Evolutionary conservation across 1,140 invertebrate genomes (phyloP), one percentile per base, ranked within the genome.

Genomic region (Leptopilina clavipes): DNA sequence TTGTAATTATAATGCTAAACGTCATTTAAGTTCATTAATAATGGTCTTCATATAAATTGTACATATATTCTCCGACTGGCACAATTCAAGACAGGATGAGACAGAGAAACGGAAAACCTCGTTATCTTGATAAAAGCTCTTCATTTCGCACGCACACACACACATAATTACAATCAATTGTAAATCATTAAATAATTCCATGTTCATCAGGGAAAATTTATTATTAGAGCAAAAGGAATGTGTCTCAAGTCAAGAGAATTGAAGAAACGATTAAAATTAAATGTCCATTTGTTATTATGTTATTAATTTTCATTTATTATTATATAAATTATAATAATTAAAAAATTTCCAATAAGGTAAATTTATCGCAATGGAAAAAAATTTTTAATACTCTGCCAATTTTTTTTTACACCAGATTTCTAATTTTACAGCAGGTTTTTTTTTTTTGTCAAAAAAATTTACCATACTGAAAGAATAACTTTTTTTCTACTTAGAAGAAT

Each of bases 1-100:
- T 80, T 76, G 80, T 81, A 80, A 84, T 85, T 82, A 84, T 73
- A 80, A 81, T 79, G 59, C 75, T 76, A 75, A 76, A n/a, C 48
- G 48, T 52, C 14, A 52, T 65, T 25, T 31, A 65, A 31, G 22
- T 65, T 31, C 12, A 31, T 65, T 65, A 65, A 65, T 65, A 65
- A 31, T 25, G 12, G 2, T 65, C 59, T 65, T 65, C 14, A 65
- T 7, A 40, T 40, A 3, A 40, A 40, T 40, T 3, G 5, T 31
- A 40, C 7, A 40, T 40, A 40, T 40, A 40, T 65, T 65, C 59
- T 65, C 10, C 59, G 31, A 31, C 59, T 65, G 59, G 12, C 22
- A 65, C 59, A 65, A n/a, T 65, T 65, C 25, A 31, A 37, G 59
- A 65, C 59, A 65, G 59, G 59, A 65, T 65, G 59, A 65, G 59